Evolutionary conservation across 2,113 vertebrate genomes (phyloP).

Genomic region (Phaetusa simplex): DNA sequence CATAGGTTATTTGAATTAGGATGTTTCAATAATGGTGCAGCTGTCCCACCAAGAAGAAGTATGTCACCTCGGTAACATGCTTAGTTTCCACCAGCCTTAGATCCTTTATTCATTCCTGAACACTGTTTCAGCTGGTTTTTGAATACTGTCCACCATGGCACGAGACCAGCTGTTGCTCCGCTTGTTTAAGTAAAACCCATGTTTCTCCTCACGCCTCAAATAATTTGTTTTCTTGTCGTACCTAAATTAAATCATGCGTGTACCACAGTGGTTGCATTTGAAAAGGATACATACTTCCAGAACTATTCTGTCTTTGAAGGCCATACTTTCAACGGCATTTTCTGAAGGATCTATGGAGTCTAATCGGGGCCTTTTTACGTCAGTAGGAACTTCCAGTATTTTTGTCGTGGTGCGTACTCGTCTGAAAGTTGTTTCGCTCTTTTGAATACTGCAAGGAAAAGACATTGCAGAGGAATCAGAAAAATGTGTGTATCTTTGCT

Average conservation of each 20-base stretch:
- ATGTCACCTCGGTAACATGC: conserved; percentile 40
- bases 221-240: neutral
- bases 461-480: neutral
- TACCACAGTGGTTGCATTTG: neutral
- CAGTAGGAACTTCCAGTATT: neutral
- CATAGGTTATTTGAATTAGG: neutral
- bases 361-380: conserved; percentile 18
- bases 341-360: conserved; percentile 23
- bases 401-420: neutral
- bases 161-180: neutral
- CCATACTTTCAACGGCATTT: neutral
- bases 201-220: neutral
- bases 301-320: neutral
- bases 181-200: neutral
- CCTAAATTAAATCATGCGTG: neutral
- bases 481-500: neutral
- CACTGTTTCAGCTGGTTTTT: neutral
- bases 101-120: conserved; percentile 20
- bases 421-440: conserved; percentile 21
- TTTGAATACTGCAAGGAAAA: neutral
- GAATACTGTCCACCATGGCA: neutral
- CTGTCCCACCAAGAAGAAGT: conserved; percentile 38
- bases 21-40: conserved; percentile 8
- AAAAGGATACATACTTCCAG: neutral
- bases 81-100: conserved; percentile 10